These are phyloP conservation scores for Mormyrus lacerda DNA, from an alignment of 2,113 vertebrate genomes.

Conservation along the genomic window DNA sequence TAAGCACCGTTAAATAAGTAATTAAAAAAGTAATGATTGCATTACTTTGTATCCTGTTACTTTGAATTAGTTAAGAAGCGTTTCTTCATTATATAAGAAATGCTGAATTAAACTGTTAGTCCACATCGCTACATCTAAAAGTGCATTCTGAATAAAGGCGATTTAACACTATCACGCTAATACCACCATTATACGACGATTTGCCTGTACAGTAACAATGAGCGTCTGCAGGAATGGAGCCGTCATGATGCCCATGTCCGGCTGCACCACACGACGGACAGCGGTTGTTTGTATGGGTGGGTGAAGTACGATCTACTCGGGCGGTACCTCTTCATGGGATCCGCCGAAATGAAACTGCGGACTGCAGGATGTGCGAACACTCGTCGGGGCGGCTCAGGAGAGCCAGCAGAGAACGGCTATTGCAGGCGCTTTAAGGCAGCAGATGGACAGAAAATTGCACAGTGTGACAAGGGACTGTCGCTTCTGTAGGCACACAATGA, in stretches of 20 bases:
- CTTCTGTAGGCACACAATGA: neutral
- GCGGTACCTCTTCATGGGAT: neutral
- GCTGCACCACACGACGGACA: neutral
- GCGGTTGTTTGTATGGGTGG: neutral
- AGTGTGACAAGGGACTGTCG: neutral
- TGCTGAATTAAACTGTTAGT: neutral
- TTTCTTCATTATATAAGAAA: neutral
- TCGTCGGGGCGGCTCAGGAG: slow-evolving; percentile 48
- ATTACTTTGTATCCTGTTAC: neutral
- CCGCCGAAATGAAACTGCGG: slow-evolving; percentile 41
- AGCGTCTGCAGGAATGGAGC: neutral
- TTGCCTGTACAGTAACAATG: neutral
- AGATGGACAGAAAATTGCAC: slow-evolving; percentile 49
- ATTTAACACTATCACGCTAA: neutral
- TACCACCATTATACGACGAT: neutral
- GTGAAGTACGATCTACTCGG: neutral
- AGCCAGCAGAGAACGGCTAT: slow-evolving; percentile 58
- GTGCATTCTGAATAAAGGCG: neutral
- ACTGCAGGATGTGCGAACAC: slow-evolving; percentile 57
- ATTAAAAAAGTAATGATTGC: neutral
- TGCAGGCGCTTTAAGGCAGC: slow-evolving; percentile 59
- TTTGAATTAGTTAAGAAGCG: neutral
- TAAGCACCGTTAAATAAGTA: neutral
- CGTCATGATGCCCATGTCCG: neutral
- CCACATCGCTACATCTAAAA: neutral